A percentile compares a stretch with the other conserved stretches of the same genome.
phyloP scores from a whole-genome alignment of 2,113 vertebrate genomes.

The Ivindomyrus marchei region DNA sequence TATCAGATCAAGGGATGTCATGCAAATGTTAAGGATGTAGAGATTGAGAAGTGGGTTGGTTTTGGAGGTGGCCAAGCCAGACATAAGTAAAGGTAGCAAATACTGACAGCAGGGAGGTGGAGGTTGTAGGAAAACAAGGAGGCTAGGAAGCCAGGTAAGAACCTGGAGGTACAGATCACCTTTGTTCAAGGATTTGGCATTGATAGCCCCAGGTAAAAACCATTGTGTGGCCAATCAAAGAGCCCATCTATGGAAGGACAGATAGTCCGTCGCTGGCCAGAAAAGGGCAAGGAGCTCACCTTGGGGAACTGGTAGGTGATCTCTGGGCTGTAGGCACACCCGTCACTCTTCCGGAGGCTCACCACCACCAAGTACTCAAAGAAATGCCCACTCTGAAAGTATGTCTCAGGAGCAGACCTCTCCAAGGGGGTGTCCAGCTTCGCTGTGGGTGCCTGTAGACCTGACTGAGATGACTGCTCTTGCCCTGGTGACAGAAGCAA shows the following conservation, averaged over 20 bases:
- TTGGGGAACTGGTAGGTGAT: constrained; percentile 95
- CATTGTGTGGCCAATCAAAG: not conserved
- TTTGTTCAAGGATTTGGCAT: not conserved
- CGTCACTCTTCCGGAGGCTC: constrained; percentile 67
- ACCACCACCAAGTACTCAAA: constrained; percentile 95
- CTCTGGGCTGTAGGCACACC: constrained; percentile 70
- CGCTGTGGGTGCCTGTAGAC: not conserved
- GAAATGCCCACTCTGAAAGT: constrained; percentile 71
- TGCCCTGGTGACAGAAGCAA: constrained; percentile 25
- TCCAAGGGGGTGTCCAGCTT: constrained; percentile 3
- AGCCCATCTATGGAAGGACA: not conserved
- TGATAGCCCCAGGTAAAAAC: not conserved
- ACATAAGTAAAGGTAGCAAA: not conserved
- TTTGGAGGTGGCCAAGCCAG: not conserved
- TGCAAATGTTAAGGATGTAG: not conserved
- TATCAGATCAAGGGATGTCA: not conserved
- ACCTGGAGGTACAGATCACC: not conserved
- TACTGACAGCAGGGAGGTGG: not conserved
- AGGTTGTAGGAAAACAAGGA: not conserved
- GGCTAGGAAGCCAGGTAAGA: not conserved
- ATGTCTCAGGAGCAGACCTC: constrained; percentile 41
- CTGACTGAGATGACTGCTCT: constrained; percentile 31
- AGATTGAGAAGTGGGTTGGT: not conserved
- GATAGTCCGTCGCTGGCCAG: not conserved
- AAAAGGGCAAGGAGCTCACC: constrained; percentile 55